Conservation (phyloP, 2,113 vertebrate genomes). For the Glareola pratincola region DNA sequence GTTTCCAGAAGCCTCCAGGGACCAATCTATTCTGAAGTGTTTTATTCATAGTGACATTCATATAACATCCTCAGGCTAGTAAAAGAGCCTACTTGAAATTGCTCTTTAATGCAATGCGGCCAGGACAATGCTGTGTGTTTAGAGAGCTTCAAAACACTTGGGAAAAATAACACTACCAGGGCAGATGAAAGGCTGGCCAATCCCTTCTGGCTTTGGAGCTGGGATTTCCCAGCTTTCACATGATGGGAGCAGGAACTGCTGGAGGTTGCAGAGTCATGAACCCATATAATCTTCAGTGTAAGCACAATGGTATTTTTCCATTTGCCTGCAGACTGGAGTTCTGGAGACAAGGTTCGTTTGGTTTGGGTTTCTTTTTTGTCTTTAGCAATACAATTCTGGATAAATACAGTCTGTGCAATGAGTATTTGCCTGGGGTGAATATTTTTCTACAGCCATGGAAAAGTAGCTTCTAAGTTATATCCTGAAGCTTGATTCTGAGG, state of each 20-base stretch:
- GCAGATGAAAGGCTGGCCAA: neutral
- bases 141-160: neutral
- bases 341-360: neutral
- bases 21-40: neutral
- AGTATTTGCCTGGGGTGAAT: neutral
- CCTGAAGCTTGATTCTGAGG: neutral
- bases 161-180: neutral
- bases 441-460: neutral
- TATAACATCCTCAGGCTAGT: neutral
- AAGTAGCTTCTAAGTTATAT: neutral
- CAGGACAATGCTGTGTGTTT: neutral
- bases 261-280: neutral
- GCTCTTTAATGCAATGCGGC: neutral
- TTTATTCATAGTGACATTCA: conserved; percentile 33
- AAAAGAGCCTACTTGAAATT: neutral
- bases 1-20: conserved; percentile 27
- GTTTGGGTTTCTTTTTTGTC: too few species aligned
- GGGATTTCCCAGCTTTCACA: neutral
- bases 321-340: neutral
- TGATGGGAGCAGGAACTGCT: neutral
- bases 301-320: neutral
- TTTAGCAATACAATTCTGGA: neutral
- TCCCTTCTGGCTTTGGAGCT: neutral
- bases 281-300: neutral
- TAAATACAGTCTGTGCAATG: neutral